Conservation (phyloP, 1,140 invertebrate species). For the Heliconius hewitsoni region DNA sequence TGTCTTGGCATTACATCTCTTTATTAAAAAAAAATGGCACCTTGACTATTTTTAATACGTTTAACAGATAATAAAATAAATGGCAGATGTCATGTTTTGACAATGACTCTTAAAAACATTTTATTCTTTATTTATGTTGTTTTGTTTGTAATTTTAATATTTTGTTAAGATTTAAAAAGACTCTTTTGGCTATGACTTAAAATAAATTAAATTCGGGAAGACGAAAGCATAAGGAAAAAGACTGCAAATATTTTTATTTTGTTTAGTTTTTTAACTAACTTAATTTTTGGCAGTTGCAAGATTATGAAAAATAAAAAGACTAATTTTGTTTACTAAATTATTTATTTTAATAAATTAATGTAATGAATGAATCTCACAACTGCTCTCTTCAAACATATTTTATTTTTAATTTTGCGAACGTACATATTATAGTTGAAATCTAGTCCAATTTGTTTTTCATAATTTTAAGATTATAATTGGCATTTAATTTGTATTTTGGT, state of each 20-base stretch:
- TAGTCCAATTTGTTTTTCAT: slow-evolving; percentile 36
- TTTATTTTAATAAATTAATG: neutral
- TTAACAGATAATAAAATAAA: neutral
- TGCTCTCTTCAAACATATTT: slow-evolving; percentile 15
- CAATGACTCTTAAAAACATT: neutral
- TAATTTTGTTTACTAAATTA: slow-evolving; percentile 3
- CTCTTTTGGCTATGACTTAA: slow-evolving; percentile 18
- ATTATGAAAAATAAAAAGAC: neutral
- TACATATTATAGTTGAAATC: slow-evolving; percentile 35
- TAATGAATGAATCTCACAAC: slow-evolving; percentile 20
- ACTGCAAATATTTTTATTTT: slow-evolving; percentile 40
- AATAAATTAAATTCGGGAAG: slow-evolving; percentile 21
- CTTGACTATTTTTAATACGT: neutral
- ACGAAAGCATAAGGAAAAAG: slow-evolving; percentile 55
- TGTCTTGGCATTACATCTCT: neutral
- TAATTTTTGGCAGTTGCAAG: slow-evolving; percentile 30
- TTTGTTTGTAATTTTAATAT: slow-evolving; percentile 44
- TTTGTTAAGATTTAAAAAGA: slow-evolving; percentile 20
- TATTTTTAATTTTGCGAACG: slow-evolving; percentile 28
- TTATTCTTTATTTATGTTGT: neutral
- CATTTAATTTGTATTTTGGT: slow-evolving; percentile 34
- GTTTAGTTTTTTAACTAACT: neutral
- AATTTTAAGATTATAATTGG: slow-evolving; percentile 19
- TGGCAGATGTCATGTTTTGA: neutral
- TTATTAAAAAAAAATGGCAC: neutral